Conservation (phyloP, 2,888 invertebrate species). For the Rapana venosa region DNA sequence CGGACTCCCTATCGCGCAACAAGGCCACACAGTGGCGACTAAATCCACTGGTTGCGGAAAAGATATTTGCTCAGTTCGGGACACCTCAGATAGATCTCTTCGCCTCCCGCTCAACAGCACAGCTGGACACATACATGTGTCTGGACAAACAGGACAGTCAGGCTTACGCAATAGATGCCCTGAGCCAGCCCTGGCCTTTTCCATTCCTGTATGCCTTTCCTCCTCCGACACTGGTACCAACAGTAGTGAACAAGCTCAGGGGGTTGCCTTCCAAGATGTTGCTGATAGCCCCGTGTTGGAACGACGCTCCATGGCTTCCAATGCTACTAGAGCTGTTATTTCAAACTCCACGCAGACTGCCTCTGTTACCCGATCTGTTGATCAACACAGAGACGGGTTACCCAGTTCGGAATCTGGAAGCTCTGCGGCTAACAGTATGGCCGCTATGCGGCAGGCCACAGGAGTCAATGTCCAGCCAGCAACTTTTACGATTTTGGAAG, state of each 20-base stretch:
- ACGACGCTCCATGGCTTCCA: not conserved
- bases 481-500: not conserved
- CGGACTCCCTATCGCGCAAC: no score
- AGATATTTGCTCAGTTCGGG: no score
- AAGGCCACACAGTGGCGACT: no score
- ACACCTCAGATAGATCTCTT: no score
- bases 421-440: not conserved
- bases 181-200: not conserved
- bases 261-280: not conserved
- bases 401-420: not conserved
- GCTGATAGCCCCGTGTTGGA: conserved; percentile 9
- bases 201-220: not conserved
- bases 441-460: not conserved
- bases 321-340: not conserved
- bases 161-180: no score
- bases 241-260: conserved; percentile 1
- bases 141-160: not conserved
- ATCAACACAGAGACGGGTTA: not conserved
- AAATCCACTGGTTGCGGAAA: no score
- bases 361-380: not conserved
- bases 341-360: not conserved
- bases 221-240: not conserved
- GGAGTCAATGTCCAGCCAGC: not conserved
- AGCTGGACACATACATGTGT: no score
- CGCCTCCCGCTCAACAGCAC: no score